Conservation (phyloP, 1,140 invertebrate species). For the Teleogryllus occipitalis region DNA sequence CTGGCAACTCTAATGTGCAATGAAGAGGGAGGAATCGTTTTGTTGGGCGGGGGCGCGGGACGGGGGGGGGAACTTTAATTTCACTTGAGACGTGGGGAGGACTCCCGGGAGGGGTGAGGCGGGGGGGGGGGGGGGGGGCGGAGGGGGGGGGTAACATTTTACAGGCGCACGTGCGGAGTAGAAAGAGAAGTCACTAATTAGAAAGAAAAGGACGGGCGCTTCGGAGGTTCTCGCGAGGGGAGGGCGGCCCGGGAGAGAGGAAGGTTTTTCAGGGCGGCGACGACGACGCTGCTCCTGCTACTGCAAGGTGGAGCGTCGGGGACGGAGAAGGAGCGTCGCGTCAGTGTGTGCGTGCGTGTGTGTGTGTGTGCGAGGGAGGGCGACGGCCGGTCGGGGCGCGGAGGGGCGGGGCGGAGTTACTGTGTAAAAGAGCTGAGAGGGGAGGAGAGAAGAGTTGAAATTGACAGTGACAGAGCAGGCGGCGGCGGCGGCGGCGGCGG, state of each 20-base stretch:
- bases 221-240: slow-evolving; percentile 10
- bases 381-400: no score
- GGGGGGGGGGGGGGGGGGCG: background rate
- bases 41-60: slow-evolving; percentile 7
- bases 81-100: slow-evolving; percentile 23
- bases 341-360: no score
- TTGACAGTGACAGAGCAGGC: no score
- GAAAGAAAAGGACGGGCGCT: slow-evolving; percentile 16
- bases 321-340: no score
- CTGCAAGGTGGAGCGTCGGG: no score
- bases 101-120: background rate
- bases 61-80: slow-evolving; percentile 20
- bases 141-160: background rate
- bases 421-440: no score
- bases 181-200: slow-evolving; percentile 24
- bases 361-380: no score
- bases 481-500: no score
- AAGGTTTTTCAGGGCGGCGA: background rate
- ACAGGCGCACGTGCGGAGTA: slow-evolving; percentile 12
- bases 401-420: no score
- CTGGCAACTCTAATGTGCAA: slow-evolving; percentile 17
- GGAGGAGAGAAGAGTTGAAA: no score
- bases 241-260: background rate
- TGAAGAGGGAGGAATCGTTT: slow-evolving; percentile 24
- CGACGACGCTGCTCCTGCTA: no score